Conservation (phyloP, 2,113 vertebrate species). For the Syngnathus floridae region DNA sequence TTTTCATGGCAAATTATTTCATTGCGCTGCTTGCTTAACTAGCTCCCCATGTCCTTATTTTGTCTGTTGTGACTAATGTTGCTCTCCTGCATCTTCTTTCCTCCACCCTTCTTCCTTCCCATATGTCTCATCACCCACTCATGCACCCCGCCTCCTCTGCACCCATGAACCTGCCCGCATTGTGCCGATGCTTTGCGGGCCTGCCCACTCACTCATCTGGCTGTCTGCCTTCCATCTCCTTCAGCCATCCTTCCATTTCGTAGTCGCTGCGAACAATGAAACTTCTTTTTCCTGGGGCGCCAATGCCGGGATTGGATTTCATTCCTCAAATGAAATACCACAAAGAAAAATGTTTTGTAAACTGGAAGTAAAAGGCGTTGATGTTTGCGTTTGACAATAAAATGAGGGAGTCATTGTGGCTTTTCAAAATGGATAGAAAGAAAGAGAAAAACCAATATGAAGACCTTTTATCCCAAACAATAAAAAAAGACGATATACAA, state of each 20-base stretch:
- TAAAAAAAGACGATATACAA: conserved; percentile 21
- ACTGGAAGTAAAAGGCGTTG: background rate
- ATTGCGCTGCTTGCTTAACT: background rate
- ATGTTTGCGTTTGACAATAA: conserved; percentile 18
- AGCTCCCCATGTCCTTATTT: background rate
- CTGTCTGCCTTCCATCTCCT: conserved; percentile 8
- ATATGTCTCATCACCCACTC: conserved; percentile 11
- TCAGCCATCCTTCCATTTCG: background rate
- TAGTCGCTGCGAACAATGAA: background rate
- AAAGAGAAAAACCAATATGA: conserved; percentile 61
- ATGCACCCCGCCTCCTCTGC: background rate
- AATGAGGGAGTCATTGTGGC: conserved; percentile 19
- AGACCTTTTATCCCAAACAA: conserved; percentile 36
- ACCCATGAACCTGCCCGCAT: conserved; percentile 6
- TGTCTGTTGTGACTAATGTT: conserved; percentile 7
- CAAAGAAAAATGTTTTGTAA: background rate
- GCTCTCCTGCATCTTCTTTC: background rate
- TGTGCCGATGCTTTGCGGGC: conserved; percentile 3
- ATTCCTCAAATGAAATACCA: background rate
- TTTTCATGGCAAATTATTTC: background rate
- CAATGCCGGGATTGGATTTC: background rate
- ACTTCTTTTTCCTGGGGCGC: background rate
- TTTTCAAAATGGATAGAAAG: conserved; percentile 37
- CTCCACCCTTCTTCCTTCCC: background rate
- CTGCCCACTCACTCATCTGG: conserved; percentile 5